These are phyloP conservation scores for Homarus americanus DNA, from an alignment of 1,140 invertebrate species.

Conservation along the genomic window DNA sequence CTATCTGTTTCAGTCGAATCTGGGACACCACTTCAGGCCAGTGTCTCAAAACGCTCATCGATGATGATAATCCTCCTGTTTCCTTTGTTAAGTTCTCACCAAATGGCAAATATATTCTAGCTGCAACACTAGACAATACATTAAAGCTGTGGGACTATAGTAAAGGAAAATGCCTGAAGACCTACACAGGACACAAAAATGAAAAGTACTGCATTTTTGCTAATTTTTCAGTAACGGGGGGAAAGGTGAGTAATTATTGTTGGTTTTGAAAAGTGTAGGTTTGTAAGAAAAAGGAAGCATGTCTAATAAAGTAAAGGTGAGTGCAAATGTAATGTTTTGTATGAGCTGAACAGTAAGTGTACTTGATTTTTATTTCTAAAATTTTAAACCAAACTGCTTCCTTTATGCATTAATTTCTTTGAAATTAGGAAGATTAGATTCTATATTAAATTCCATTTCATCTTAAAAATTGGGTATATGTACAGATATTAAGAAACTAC, in stretches of 20 bases:
- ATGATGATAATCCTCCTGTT: constrained; percentile 98
- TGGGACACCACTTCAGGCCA: constrained; percentile 99
- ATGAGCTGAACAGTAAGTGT: no score
- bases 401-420: no score
- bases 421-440: no score
- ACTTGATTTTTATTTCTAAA: no score
- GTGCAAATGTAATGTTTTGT: no score
- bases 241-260: constrained; percentile 90
- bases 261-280: no score
- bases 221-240: constrained; percentile 99
- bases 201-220: constrained; percentile 99
- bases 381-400: no score
- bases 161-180: constrained; percentile 97
- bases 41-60: constrained; percentile 97
- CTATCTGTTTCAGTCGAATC: constrained; percentile 88
- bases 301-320: no score
- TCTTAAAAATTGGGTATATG: no score
- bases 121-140: constrained; percentile 98
- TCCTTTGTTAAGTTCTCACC: constrained; percentile 99
- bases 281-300: no score
- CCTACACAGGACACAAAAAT: constrained; percentile 98
- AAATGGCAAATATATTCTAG: constrained; percentile 99
- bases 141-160: constrained; percentile 99
- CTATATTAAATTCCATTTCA: no score
- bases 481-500: no score